These are phyloP conservation scores for Steatornis caripensis DNA, from an alignment of 2,113 vertebrate species.

Conservation along the genomic window DNA sequence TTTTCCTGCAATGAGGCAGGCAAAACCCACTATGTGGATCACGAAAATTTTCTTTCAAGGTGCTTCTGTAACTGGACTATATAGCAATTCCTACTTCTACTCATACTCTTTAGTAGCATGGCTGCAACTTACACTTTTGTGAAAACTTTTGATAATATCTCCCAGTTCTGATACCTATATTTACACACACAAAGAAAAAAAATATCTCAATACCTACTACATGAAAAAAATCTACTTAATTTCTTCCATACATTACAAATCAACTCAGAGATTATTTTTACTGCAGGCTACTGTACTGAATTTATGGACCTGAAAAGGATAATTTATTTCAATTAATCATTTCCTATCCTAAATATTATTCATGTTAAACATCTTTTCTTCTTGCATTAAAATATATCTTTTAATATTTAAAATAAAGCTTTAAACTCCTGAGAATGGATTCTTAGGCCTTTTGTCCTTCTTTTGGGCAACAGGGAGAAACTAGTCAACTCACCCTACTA, in stretches of 20 bases:
- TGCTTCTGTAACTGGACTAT: neutral
- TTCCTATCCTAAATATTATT: slow-evolving; percentile 55
- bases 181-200: neutral
- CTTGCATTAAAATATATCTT: slow-evolving; percentile 38
- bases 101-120: neutral
- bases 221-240: slow-evolving; percentile 4
- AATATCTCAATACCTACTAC: neutral
- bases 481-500: neutral
- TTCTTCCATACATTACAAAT: slow-evolving; percentile 43
- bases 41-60: neutral
- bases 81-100: neutral
- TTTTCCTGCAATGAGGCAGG: neutral
- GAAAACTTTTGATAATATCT: neutral
- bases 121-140: neutral
- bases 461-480: neutral
- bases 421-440: neutral
- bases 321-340: slow-evolving; percentile 65
- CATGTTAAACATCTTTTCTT: slow-evolving; percentile 38
- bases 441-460: neutral
- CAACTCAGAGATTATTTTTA: slow-evolving; percentile 41
- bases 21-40: neutral
- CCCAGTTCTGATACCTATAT: neutral
- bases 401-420: slow-evolving; percentile 56
- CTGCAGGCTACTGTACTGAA: slow-evolving; percentile 35
- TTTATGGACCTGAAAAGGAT: slow-evolving; percentile 38